These are phyloP conservation scores for Danionella dracula DNA, from an alignment of 2,797 vertebrate genomes.

Conservation along the genomic window DNA sequence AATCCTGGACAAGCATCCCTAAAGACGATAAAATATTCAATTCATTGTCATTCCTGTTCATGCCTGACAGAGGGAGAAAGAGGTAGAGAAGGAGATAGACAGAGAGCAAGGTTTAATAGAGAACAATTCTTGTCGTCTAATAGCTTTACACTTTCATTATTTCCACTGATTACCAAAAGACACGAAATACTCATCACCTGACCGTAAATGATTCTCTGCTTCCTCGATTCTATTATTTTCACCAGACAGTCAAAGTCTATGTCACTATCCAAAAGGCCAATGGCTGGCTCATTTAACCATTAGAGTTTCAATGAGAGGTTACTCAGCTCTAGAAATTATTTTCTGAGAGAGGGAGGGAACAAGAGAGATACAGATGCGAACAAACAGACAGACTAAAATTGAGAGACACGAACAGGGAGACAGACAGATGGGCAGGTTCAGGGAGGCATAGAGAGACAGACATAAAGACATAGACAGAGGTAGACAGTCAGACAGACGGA, in stretches of 20 bases:
- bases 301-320: neutral
- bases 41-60: constrained; percentile 28
- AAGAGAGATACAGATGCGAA: too few species aligned
- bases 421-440: too few species aligned
- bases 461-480: too few species aligned
- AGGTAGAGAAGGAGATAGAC: too few species aligned
- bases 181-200: constrained; percentile 7
- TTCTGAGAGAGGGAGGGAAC: too few species aligned
- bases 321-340: neutral
- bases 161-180: constrained; percentile 17
- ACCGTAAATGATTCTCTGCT: constrained; percentile 10
- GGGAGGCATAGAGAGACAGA: too few species aligned
- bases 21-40: constrained; percentile 43
- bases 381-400: too few species aligned
- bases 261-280: neutral
- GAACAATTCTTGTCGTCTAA: constrained; percentile 12
- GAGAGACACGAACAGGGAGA: too few species aligned
- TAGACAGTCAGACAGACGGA: too few species aligned
- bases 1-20: constrained; percentile 27
- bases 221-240: constrained; percentile 20
- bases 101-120: constrained; percentile 4
- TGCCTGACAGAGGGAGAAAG: neutral
- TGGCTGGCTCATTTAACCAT: constrained; percentile 16
- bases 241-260: neutral
- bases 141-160: constrained; percentile 23